Evolutionary conservation across 2,888 invertebrate species (phyloP).

Genomic region (Neoscelio sp.): DNA sequence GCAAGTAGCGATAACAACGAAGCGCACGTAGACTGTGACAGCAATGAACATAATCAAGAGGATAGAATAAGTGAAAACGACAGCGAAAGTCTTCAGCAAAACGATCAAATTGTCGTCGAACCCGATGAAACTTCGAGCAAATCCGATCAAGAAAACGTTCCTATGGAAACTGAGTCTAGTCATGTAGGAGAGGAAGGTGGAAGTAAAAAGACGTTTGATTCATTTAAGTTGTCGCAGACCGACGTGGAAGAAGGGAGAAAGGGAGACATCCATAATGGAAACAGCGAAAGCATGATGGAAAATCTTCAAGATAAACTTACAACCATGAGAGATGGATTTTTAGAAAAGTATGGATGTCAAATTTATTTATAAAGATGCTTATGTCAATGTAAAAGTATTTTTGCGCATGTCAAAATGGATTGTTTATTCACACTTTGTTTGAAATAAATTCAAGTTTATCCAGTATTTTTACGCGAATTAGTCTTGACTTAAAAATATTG

Average conservation of each 20-base stretch:
- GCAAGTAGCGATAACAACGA: conserved; percentile 20
- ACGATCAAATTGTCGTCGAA: conserved; percentile 9
- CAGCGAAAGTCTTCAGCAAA: conserved; percentile 19
- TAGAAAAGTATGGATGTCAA: too few relatives aligned
- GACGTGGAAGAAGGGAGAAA: conserved; percentile 29
- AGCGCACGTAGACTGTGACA: conserved; percentile 7
- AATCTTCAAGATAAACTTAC: conserved; percentile 82
- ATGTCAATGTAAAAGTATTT: too few relatives aligned
- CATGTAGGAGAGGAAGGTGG: conserved; percentile 71
- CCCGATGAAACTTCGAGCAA: conserved; percentile 14
- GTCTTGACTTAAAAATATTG: too few relatives aligned
- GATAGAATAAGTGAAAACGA: conserved; percentile 6
- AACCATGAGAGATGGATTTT: conserved; percentile 85
- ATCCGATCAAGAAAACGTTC: conserved; percentile 69
- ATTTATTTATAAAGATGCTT: conserved; percentile 6
- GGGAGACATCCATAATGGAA: too few relatives aligned
- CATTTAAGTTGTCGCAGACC: conserved; percentile 68
- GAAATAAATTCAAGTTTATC: too few relatives aligned
- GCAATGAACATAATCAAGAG: conserved; percentile 26
- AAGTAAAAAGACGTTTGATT: conserved; percentile 73
- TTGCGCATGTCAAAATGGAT: too few relatives aligned
- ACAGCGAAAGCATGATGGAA: conserved; percentile 79
- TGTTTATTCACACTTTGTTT: too few relatives aligned
- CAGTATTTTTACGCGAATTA: too few relatives aligned
- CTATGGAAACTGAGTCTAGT: conserved; percentile 80